phyloP scores from a whole-genome alignment of 2,797 vertebrate genomes.

The Xenops minutus region DNA sequence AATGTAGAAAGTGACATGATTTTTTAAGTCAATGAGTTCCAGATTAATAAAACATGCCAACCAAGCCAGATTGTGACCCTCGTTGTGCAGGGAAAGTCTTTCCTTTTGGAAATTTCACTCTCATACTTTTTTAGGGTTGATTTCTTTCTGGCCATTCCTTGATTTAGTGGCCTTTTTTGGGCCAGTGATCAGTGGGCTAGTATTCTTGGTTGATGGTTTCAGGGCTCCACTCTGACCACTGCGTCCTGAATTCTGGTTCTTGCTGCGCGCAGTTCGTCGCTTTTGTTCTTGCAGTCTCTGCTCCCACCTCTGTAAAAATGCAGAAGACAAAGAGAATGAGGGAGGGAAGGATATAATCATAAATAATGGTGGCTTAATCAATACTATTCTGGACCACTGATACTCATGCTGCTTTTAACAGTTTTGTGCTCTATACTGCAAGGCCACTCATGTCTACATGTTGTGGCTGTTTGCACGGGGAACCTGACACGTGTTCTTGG shows the following conservation, averaged over 20 bases:
- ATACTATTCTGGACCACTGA: neutral
- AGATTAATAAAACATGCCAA: neutral
- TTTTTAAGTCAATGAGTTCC: constrained; percentile 5
- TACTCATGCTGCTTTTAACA: neutral
- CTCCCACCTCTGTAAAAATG: constrained; percentile 77
- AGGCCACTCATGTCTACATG: neutral
- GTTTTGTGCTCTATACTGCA: neutral
- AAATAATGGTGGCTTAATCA: neutral
- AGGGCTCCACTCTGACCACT: constrained; percentile 65
- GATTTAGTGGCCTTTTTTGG: constrained; percentile 72
- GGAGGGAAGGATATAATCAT: neutral
- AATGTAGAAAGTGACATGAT: constrained; percentile 11
- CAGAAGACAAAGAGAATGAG: neutral
- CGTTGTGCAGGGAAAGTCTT: constrained; percentile 1
- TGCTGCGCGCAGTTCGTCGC: constrained; percentile 40
- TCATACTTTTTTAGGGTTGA: constrained; percentile 65
- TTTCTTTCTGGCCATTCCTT: constrained; percentile 71
- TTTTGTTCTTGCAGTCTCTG: constrained; percentile 79
- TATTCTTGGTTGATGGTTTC: constrained; percentile 66
- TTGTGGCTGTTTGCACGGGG: neutral
- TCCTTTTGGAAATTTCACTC: neutral
- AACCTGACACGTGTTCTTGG: accelerated
- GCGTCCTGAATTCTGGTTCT: constrained; percentile 66
- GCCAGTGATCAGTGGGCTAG: constrained; percentile 34
- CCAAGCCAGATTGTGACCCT: neutral